Conservation (phyloP, 2,797 vertebrate species). For the Sylvia borin region DNA sequence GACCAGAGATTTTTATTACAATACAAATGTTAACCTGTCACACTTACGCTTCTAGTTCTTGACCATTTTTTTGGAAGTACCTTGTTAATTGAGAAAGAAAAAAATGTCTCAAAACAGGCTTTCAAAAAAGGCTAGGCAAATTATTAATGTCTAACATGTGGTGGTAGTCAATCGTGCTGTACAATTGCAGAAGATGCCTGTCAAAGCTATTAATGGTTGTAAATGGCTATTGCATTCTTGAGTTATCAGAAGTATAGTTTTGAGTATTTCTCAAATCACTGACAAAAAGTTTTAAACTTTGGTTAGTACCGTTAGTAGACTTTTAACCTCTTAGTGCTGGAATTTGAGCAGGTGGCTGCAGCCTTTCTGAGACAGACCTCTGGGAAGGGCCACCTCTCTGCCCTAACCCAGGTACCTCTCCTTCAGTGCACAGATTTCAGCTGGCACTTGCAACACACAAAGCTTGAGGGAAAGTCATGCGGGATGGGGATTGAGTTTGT, state of each 20-base stretch:
- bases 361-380: neutral
- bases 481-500: neutral
- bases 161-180: neutral
- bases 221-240: neutral
- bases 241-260: neutral
- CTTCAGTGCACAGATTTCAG: neutral
- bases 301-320: neutral
- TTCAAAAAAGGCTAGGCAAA: neutral
- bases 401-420: neutral
- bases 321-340: neutral
- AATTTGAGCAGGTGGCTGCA: neutral
- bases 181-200: neutral
- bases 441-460: neutral
- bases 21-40: neutral
- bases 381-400: neutral
- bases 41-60: neutral
- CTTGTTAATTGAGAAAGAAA: neutral
- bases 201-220: neutral
- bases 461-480: neutral
- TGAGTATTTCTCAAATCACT: neutral
- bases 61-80: neutral
- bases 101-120: neutral
- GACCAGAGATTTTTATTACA: neutral
- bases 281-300: neutral
- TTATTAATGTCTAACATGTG: neutral